These are phyloP conservation scores for Alces alces DNA, from an alignment of 2,113 vertebrate genomes.

Conservation along the genomic window DNA sequence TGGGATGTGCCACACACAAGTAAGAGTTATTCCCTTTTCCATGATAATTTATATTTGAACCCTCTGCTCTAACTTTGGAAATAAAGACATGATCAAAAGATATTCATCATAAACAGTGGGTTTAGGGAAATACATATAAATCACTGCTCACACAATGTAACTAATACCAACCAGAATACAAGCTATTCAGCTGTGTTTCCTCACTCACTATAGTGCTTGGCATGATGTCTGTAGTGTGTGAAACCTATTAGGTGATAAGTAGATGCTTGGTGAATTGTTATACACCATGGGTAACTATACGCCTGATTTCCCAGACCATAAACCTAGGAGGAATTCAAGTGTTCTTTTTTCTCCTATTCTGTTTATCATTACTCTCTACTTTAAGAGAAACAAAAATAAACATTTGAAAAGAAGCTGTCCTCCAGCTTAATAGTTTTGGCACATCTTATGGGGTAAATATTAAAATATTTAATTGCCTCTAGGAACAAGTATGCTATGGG, in stretches of 20 bases:
- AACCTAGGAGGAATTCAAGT: background rate
- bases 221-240: background rate
- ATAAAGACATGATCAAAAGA: background rate
- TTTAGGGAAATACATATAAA: background rate
- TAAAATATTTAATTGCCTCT: background rate
- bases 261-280: background rate
- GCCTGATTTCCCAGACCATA: background rate
- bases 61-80: background rate
- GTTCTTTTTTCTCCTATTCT: background rate
- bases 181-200: background rate
- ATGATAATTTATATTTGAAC: background rate
- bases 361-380: background rate
- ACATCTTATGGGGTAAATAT: background rate
- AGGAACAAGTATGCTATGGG: background rate
- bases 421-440: background rate
- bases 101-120: background rate
- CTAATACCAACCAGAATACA: background rate
- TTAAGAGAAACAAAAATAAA: background rate
- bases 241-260: background rate
- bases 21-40: background rate
- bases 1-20: too few relatives aligned
- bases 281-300: background rate
- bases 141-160: background rate
- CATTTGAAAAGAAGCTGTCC: background rate
- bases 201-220: accelerated